Evolutionary conservation across 2,888 invertebrate species (phyloP).

Genomic region (Brenthis ino): DNA sequence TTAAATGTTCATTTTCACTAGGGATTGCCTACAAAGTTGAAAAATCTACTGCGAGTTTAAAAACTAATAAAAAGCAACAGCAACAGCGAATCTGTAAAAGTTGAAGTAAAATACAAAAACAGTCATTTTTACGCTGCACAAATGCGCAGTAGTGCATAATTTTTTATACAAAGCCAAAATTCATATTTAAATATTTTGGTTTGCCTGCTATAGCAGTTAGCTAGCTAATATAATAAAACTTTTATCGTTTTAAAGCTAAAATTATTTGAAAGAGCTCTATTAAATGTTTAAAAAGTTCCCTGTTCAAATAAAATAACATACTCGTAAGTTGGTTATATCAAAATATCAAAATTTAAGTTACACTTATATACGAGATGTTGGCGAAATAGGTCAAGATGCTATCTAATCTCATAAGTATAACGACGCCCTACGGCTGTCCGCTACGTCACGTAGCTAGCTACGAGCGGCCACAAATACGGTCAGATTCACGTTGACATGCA

Average conservation of each 20-base stretch:
- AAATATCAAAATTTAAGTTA: slow-evolving; percentile 8
- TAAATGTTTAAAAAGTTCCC: too few relatives aligned
- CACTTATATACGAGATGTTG: slow-evolving; percentile 29
- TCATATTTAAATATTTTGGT: slow-evolving; percentile 12
- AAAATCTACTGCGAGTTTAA: slow-evolving; percentile 23
- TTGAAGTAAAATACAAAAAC: slow-evolving; percentile 20
- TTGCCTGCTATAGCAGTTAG: neutral
- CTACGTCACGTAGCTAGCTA: slow-evolving; percentile 34
- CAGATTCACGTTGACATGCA: slow-evolving; percentile 27
- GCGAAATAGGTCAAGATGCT: slow-evolving; percentile 44
- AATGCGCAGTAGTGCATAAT: slow-evolving; percentile 13
- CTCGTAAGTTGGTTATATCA: neutral
- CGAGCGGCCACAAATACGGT: slow-evolving; percentile 21
- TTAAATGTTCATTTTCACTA: slow-evolving; percentile 22
- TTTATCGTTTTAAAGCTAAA: neutral
- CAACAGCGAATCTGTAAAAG: slow-evolving; percentile 22
- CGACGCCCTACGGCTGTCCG: slow-evolving; percentile 44
- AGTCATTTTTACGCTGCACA: slow-evolving; percentile 18
- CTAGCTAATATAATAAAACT: neutral
- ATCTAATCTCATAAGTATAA: slow-evolving; percentile 43
- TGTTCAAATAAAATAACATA: neutral
- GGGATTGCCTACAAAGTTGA: slow-evolving; percentile 18
- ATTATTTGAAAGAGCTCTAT: too few relatives aligned
- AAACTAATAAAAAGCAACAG: slow-evolving; percentile 16
- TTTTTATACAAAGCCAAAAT: slow-evolving; percentile 18